Evolutionary conservation across 2,888 invertebrate genomes (phyloP), one percentile per base, ranked within the genome.

Genomic region (Nephrocerus scutellatus): DNA sequence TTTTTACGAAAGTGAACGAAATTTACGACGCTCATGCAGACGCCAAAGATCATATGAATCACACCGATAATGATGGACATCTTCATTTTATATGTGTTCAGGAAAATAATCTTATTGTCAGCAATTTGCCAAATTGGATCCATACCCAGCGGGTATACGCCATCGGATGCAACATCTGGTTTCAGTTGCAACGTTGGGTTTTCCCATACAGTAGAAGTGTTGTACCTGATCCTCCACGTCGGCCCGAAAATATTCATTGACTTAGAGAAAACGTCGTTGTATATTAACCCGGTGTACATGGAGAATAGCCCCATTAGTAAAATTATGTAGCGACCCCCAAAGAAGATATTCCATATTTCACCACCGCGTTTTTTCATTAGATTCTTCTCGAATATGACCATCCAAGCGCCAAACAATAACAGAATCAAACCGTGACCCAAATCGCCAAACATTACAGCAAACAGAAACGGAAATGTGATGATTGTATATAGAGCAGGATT

Each of bases 211-310:
- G 72, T 73, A 0, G 71, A 66, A 14, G 62, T 57, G 52, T 79
- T 74, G 54, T 76, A 79, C 50, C 70, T 72, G 31, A 73, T 72
- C 6, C 60, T 58, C 95, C 95, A 97, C 35, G 82, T 74, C 0
- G 91, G 86, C 1, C 91, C 90, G 69, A 97, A 97, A 26, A 97
- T 75, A 63, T 96, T 97, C 51, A 96, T 64, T 2, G 93, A 88
- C 64, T 95, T 96, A 21, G 95, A 91, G 74, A 96, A 98, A 24
- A 89, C 72, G 66, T 98, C 98, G 70, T 98, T 98, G 74, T 98
- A 98, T 47, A 98, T 84, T n/a, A 96, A 63, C 0, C 98, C 97
- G 4, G 97, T 96, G 72, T 98, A 98, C 70, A 96, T 83, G 0
- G 96, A 95, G 73, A 98, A 98, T 9, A 88, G 44, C 0, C 96